Evolutionary conservation across 2,797 vertebrate genomes (phyloP).

Genomic region (Acropternis orthonyx): DNA sequence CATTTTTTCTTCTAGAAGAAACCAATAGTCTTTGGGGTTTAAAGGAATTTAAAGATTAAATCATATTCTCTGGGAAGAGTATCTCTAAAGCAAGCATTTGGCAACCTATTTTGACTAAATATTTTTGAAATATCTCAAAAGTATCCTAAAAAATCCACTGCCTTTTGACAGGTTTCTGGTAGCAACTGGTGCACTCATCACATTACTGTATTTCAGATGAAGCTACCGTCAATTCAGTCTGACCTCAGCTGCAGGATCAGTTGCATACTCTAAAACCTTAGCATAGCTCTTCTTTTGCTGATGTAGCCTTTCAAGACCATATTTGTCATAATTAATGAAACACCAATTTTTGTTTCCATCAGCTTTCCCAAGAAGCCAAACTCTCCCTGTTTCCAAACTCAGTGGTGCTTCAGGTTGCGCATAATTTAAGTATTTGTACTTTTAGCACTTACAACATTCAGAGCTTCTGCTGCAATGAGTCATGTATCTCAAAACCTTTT

Average conservation of each 20-base stretch:
- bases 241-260: neutral
- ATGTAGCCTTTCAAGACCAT: neutral
- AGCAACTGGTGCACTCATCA: neutral
- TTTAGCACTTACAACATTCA: neutral
- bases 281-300: neutral
- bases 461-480: neutral
- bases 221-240: neutral
- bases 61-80: fast-evolving
- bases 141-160: neutral
- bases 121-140: neutral
- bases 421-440: neutral
- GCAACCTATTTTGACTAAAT: neutral
- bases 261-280: neutral
- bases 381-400: neutral
- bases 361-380: neutral
- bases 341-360: neutral
- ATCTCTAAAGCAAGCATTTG: neutral
- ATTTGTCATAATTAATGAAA: neutral
- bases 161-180: neutral
- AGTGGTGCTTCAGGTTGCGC: neutral
- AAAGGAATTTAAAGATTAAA: neutral
- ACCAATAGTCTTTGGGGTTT: neutral
- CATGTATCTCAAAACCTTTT: neutral
- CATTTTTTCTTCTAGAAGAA: neutral
- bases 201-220: neutral